These are phyloP conservation scores for Isoperla grammatica DNA, from an alignment of 2,888 invertebrate species.

Conservation along the genomic window DNA sequence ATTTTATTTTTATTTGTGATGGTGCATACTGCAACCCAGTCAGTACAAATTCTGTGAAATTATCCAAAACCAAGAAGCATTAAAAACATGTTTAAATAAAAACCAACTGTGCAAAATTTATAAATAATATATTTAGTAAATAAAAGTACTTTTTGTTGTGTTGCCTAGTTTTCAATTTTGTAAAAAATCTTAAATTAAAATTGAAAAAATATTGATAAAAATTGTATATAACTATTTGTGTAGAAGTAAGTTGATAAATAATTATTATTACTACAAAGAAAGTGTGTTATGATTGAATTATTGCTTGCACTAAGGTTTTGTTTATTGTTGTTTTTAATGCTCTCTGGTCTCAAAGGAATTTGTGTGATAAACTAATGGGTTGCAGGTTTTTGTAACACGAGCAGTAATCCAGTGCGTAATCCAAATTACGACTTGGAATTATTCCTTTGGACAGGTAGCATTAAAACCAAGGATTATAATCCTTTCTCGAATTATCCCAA, in stretches of 20 bases:
- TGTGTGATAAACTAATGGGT: not conserved
- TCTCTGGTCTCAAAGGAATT: not conserved
- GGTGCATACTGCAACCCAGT: too few relatives aligned
- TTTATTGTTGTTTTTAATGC: not conserved
- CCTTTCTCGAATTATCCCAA: not conserved
- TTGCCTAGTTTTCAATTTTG: constrained; percentile 35
- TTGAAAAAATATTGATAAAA: constrained; percentile 25
- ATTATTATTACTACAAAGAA: constrained; percentile 33
- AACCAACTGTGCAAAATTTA: constrained; percentile 13
- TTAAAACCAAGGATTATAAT: not conserved
- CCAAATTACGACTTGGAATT: too few relatives aligned
- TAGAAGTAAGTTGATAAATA: constrained; percentile 52
- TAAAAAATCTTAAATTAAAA: constrained; percentile 30
- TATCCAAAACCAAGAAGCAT: constrained; percentile 6
- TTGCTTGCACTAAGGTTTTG: constrained; percentile 25
- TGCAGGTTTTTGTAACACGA: too few relatives aligned
- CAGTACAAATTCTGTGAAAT: too few relatives aligned
- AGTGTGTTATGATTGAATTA: constrained; percentile 26
- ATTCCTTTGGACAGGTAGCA: not conserved
- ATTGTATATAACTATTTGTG: constrained; percentile 57
- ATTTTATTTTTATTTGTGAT: not conserved
- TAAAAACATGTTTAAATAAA: constrained; percentile 5
- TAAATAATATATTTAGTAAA: constrained; percentile 7
- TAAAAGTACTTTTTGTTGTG: constrained; percentile 28
- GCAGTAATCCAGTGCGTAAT: too few relatives aligned